Evolutionary conservation across 2,888 invertebrate species (phyloP), one percentile per base, ranked within the genome.

Genomic region (Seira musarum): DNA sequence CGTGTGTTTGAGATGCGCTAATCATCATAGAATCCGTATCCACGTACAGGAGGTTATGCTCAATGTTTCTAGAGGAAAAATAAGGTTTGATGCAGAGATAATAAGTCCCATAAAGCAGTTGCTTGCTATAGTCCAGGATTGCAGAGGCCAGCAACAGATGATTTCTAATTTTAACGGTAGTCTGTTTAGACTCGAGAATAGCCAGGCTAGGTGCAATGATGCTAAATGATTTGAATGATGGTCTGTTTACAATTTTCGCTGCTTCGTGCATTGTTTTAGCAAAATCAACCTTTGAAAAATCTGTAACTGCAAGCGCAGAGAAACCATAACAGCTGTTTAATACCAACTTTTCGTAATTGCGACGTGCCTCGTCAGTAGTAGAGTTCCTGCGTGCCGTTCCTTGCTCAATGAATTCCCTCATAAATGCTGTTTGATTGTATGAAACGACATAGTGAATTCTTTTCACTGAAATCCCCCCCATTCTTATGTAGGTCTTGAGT

Each of bases 161-260:
- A 17, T 74, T 74, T n/a, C 46, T 30, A 1, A 74, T n/a, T 6
- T 24, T 2, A 15, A 74, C 17, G 0, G 10, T 24, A 0, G 5
- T 17, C 2, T 60, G 74, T 0, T 3, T 1, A 3, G 8, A 60
- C 15, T 74, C 67, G 1, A 74, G 0, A 25, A 74, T 13, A 1
- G 61, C 61, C 0, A 75, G 21, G 15, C 10, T 21, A 1, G 15
- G 19, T 22, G 19, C 22, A 1, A 67, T 15, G 1, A 67, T 40
- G 10, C 8, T 67, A 15, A 74, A 66, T 1, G 19, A 10, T 22
- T 74, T 74, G 15, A 75, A 75, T 2, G 25, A 15, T 0, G 75
- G 75, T 8, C 19, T 5, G 2, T 40, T 13, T 2, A 63, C 25
- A 10, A 63, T 1, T 13, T 25, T 68, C 15, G 25, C 0, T 1